Base-by-base conservation (phyloP, 2,888 invertebrate genomes). In the Eubasilissa splendida region DNA sequence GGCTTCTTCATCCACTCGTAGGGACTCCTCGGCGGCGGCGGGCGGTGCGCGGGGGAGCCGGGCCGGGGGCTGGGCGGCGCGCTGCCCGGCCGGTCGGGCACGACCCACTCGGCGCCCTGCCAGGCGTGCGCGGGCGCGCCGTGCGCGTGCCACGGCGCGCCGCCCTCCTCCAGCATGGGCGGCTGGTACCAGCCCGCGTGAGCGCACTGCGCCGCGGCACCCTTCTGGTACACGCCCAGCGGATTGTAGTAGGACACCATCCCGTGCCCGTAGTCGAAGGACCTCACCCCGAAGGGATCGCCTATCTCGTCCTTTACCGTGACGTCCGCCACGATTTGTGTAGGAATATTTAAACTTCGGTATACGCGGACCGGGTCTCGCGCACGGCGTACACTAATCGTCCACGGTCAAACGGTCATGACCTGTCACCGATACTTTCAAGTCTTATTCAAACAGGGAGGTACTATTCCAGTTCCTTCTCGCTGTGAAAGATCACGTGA, bases 1-100 rank as follows among this genome's bases (percentile, higher is more conserved):
- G 95, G 94, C 87, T 96, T 96, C 88, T 96, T 97, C 94, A 97
- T 97, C 97, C 97, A 97, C 85, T 96, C 96, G 87, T 93, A 97
- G 0, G 96, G 96, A 84, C 95, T 95, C 65, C 96, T 92, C 31
- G 94, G 93, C 52, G 95, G 94, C 59, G 93, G 92, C 91, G 81
- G 90, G 88, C 65, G 83, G 89, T 87, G 89, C 87, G 89, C 91
- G 88, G 91, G 86, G 0, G 91, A 91, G 3, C 91, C 83, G 85
- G 90, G 89, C 65, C 91, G 91, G 3, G 92, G 91, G 85, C 92
- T 92, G 80, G 91, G 88, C 84, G 92, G 91, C 52, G 91, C 91
- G 4, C 87, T 90, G 22, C 22, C 22, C 87, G 87, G 89, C 85
- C 88, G 87, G 60, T 88, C 86, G 12, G 86, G 86, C 56, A 84